Base-by-base conservation (phyloP, 2,888 invertebrate species). In the Dermolepida albohirtum region DNA sequence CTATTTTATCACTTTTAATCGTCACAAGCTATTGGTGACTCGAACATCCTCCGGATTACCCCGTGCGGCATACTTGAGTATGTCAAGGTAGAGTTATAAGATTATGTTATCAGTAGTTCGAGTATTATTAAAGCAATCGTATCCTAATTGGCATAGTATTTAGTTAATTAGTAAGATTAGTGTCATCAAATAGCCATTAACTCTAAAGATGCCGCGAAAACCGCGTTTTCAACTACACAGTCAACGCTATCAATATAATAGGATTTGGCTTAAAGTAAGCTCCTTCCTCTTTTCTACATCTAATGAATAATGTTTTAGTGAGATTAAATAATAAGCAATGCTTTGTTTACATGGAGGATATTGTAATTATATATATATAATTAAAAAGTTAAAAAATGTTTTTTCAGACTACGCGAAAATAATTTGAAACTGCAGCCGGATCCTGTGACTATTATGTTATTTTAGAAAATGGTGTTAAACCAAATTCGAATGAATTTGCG, bases 181-280 rank as follows among this genome's bases (percentile, higher is more conserved):
- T n/a, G n/a, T n/a, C 81, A 83, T 66, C 81, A 83, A 72, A 78
- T 82, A 74, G 81, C 71, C 40, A 75, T 47, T 64, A 29, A 29
- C 29, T 6, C 29, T 4, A 54, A 73, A 44, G 79, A 80, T 67
- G 66, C 71, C 8, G 64, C 69, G 22, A 82, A 81, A 77, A 82
- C 81, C 8, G 81, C 81, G 1, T 82, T 82, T 68, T 74, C 75
- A 81, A 74, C 29, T n/a, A 29, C 29, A 4, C 29, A 29, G 6
- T 6, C 5, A 6, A 5, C 29, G 6, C 6, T 29, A 29, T 54
- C 77, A 82, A 69, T 83, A 75, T 59, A 71, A 67, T 6, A n/a
- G 64, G 80, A 78, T 80, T 83, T 70, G 82, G 80, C 1, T 75
- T 84, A 7, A 80, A 79, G 74, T 82, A 81, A 67, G 81, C 82